Conservation (phyloP, 2,888 invertebrate genomes). For the Pseudolycoriella hygida region DNA sequence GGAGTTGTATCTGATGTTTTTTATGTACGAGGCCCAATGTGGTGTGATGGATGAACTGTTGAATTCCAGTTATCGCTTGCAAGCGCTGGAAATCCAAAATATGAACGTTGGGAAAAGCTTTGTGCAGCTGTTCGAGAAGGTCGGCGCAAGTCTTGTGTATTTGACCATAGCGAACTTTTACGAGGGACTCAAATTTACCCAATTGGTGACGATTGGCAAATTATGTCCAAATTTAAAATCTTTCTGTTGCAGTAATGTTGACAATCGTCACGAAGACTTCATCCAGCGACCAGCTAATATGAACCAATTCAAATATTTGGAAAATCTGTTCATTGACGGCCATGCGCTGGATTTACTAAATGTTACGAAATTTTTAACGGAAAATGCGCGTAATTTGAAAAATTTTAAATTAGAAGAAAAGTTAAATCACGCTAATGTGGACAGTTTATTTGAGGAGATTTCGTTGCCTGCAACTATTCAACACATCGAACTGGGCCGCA, state of each 20-base stretch:
- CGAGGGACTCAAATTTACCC: not conserved
- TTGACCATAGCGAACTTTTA: not conserved
- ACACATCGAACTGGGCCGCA: not conserved
- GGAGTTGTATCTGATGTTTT: not conserved
- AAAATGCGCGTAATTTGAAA: not conserved
- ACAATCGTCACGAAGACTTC: not conserved
- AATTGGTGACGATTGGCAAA: not conserved
- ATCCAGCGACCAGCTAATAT: not conserved
- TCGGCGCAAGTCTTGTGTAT: not conserved
- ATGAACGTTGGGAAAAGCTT: not conserved
- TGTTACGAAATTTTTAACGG: not conserved
- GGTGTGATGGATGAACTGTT: not conserved
- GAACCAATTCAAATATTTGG: not conserved
- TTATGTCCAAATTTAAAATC: not conserved
- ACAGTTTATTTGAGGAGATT: not conserved
- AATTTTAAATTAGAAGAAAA: not conserved
- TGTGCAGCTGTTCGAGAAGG: not conserved
- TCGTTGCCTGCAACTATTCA: not conserved
- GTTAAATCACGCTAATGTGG: not conserved
- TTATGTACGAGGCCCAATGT: not conserved
- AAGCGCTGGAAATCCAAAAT: not conserved
- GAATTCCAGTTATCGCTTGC: not conserved
- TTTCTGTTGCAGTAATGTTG: not conserved
- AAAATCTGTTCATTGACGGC: not conserved
- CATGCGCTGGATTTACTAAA: not conserved